Conservation (phyloP, 2,888 invertebrate species). For the Stenotaenia linearis region DNA sequence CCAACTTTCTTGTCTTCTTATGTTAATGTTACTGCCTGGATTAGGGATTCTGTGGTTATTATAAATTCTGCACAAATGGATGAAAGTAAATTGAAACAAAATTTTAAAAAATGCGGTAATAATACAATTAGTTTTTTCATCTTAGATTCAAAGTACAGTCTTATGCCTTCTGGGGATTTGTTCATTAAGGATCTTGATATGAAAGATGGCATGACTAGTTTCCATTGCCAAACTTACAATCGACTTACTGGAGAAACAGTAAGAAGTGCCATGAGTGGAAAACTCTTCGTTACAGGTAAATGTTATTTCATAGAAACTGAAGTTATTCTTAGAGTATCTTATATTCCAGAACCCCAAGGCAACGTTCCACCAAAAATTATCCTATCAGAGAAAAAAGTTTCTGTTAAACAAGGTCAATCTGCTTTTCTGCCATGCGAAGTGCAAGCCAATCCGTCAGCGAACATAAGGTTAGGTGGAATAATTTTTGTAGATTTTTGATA, state of each 20-base stretch:
- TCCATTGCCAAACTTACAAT: constrained; percentile 20
- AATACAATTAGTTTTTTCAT: no score
- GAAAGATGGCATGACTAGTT: constrained; percentile 9
- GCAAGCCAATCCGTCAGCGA: neutral
- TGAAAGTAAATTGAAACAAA: neutral
- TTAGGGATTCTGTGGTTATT: neutral
- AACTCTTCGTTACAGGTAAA: constrained; percentile 17
- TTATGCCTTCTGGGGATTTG: neutral
- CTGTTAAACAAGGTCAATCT: neutral
- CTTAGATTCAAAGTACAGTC: constrained; percentile 24
- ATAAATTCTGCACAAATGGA: neutral
- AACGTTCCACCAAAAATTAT: constrained; percentile 14
- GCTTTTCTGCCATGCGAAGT: constrained; percentile 13
- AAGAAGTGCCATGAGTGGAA: constrained; percentile 10
- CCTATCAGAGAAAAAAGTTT: neutral
- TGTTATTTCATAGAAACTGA: neutral
- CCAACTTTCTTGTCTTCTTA: constrained; percentile 65
- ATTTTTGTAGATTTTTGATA: neutral
- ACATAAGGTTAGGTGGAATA: neutral
- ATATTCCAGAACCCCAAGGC: neutral
- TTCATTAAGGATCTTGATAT: constrained; percentile 27
- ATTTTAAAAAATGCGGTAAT: neutral
- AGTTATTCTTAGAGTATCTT: neutral
- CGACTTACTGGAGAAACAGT: neutral
- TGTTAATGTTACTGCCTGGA: neutral